Evolutionary conservation across 2,888 invertebrate genomes (phyloP), one percentile per base, ranked within the genome.

Genomic region (Ectemnius continuus): DNA sequence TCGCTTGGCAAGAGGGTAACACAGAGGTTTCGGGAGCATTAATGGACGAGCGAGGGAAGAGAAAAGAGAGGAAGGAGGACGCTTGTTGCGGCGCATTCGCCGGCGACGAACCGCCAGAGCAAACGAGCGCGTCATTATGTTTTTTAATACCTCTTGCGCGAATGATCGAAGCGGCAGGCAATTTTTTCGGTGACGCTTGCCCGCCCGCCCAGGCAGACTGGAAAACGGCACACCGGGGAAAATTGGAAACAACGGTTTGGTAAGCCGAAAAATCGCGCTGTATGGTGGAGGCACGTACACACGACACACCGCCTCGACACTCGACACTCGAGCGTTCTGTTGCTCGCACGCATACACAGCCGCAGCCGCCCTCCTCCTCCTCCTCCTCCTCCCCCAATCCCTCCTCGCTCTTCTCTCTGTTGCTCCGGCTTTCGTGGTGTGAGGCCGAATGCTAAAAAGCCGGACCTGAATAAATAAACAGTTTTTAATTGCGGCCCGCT

Each of bases 401-500:
- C n/a, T n/a, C n/a, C n/a, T n/a, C n/a, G n/a, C n/a, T 36, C 8
- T 23, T 11, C 36, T 1, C 13, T 36, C 16, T 65, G 64, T 71
- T 66, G 73, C 71, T 66, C 52, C 48, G 46, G 46, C 61, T 73
- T 67, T 72, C 70, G 71, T 58, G 71, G 77, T 73, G 83, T 71
- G 81, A 72, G 83, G 74, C 84, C 84, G 85, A 86, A 87, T 87
- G 87, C 86, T 88, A 90, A 90, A 91, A 90, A 89, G 88, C 88
- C 87, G 85, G 79, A 82, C 78, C 86, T 90, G 90, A 90, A 91
- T 91, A 90, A 90, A 90, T 90, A 90, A 91, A 90, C 90, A 90
- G 89, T 90, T 91, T 91, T 90, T 91, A 90, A 91, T 91, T 90
- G 89, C 89, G 87, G 85, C 86, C 87, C 85, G 87, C 85, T 87